Conservation (phyloP, 2,797 vertebrate species). For the Centroberyx gerrardi region DNA sequence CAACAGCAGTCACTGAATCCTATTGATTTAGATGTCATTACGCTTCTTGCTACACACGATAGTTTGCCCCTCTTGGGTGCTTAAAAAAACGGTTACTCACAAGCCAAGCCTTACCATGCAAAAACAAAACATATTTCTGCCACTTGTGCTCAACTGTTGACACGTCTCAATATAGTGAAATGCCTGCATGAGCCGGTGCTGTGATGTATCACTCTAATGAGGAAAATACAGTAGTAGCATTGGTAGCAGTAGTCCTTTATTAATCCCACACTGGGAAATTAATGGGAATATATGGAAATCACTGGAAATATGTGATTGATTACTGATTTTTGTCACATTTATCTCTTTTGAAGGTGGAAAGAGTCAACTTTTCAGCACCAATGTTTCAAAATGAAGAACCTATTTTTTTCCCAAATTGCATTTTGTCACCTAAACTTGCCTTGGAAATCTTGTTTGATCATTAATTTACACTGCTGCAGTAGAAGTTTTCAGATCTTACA, state of each 20-base stretch:
- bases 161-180: slow-evolving; percentile 11
- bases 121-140: slow-evolving; percentile 49
- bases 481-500: too few relatives aligned
- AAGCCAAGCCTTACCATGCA: slow-evolving; percentile 61
- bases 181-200: background rate
- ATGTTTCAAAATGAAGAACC: too few relatives aligned
- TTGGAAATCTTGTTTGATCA: too few relatives aligned
- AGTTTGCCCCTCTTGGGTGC: slow-evolving; percentile 49
- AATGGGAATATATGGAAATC: too few relatives aligned
- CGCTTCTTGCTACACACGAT: slow-evolving; percentile 61
- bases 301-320: too few relatives aligned
- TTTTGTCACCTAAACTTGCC: too few relatives aligned
- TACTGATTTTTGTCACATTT: background rate
- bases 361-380: too few relatives aligned
- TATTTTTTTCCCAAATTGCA: too few relatives aligned
- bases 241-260: too few relatives aligned
- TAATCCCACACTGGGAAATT: too few relatives aligned
- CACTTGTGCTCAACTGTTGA: slow-evolving; percentile 32
- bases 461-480: too few relatives aligned
- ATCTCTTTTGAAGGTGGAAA: too few relatives aligned
- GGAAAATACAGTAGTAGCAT: background rate
- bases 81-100: slow-evolving; percentile 53
- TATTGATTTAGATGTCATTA: slow-evolving; percentile 90
- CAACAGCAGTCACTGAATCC: slow-evolving; percentile 83
- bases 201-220: background rate